Conservation (phyloP, 2,113 vertebrate species). For the Chaetops frenatus region DNA sequence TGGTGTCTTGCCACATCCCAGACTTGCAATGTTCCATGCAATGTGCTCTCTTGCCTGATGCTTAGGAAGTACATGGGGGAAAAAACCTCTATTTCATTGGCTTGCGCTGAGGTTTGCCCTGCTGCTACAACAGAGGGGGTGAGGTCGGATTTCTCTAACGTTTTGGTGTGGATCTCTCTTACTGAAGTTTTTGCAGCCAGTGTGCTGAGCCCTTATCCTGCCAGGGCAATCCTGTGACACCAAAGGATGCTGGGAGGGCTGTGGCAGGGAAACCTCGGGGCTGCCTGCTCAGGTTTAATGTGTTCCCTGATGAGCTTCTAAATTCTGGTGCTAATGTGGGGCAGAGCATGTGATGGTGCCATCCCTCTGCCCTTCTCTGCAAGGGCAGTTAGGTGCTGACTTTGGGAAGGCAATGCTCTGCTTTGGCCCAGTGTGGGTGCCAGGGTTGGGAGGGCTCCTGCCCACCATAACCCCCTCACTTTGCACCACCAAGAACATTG, state of each 20-base stretch:
- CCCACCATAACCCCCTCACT: rapidly evolving
- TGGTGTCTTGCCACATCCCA: conserved; percentile 40
- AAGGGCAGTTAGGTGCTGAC: neutral
- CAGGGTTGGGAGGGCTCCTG: neutral
- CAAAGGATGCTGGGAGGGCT: neutral
- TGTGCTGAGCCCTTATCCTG: neutral
- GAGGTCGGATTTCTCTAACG: neutral
- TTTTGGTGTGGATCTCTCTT: neutral
- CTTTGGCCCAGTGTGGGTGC: neutral
- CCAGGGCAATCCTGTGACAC: neutral
- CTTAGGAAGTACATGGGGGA: neutral
- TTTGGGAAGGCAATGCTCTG: neutral
- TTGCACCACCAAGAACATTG: rapidly evolving
- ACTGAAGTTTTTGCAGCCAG: neutral
- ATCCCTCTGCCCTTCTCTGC: neutral
- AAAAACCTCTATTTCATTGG: neutral
- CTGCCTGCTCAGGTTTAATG: neutral
- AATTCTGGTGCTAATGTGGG: neutral
- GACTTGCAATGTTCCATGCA: conserved; percentile 24
- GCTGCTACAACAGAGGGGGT: neutral
- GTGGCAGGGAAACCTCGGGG: too few relatives aligned
- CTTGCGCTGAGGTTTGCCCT: neutral
- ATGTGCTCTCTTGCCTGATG: neutral
- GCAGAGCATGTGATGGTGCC: rapidly evolving
- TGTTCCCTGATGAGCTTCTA: neutral